These are phyloP conservation scores for Melanotaenia boesemani DNA, from an alignment of 2,797 vertebrate species.

Conservation along the genomic window DNA sequence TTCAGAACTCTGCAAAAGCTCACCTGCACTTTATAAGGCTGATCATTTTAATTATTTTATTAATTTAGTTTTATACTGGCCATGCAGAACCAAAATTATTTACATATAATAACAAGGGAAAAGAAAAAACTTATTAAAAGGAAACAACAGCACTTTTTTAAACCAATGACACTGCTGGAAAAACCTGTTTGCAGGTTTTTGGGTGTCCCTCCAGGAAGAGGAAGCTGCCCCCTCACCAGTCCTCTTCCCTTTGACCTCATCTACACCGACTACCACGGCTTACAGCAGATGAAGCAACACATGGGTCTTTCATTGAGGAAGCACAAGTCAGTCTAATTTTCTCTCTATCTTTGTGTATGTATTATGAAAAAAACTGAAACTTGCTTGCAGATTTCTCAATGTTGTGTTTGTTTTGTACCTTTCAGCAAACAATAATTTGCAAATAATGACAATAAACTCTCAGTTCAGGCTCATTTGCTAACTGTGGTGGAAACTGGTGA, in stretches of 20 bases:
- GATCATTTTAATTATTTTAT: background rate
- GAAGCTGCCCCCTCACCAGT: conserved; percentile 92
- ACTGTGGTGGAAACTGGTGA: conserved; percentile 14
- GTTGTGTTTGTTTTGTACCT: conserved; percentile 13
- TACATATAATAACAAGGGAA: background rate
- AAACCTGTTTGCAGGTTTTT: conserved; percentile 83
- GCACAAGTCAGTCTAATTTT: conserved; percentile 72
- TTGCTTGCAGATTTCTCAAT: background rate
- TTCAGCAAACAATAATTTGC: conserved; percentile 28
- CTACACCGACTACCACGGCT: conserved; percentile 97
- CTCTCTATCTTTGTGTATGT: background rate
- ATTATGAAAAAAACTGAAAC: background rate
- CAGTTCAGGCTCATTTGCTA: conserved; percentile 39
- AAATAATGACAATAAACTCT: conserved; percentile 30
- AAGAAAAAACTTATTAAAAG: background rate
- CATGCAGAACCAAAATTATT: conserved; percentile 2
- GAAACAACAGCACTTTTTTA: background rate
- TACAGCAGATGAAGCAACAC: conserved; percentile 98
- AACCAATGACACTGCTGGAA: background rate
- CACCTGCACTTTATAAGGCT: background rate
- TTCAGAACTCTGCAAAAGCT: background rate
- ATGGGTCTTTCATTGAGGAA: conserved; percentile 96
- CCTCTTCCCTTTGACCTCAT: conserved; percentile 95
- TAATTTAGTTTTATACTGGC: background rate
- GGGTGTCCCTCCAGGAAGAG: conserved; percentile 95